Evolutionary conservation across 2,888 invertebrate species (phyloP).

Genomic region (Cephus sareptanus): DNA sequence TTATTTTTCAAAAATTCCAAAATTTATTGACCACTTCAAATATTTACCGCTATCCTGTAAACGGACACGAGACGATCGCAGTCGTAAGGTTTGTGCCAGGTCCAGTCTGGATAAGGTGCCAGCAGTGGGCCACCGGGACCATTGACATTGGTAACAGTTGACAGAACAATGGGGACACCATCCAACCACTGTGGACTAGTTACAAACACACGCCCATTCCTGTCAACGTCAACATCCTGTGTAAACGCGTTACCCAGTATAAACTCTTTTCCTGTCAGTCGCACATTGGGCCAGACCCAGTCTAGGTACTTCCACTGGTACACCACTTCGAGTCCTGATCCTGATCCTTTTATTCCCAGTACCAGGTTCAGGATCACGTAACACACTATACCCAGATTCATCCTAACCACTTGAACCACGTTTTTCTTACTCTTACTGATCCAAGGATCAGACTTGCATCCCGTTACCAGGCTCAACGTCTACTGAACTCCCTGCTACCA

Average conservation of each 20-base stretch:
- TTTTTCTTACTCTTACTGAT: not conserved
- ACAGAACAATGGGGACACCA: conserved; percentile 61
- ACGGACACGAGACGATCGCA: conserved; percentile 60
- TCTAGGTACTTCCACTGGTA: conserved; percentile 59
- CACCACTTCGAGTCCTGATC: conserved; percentile 42
- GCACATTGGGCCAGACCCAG: conserved; percentile 55
- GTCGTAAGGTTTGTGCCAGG: conserved; percentile 52
- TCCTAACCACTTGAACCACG: not conserved
- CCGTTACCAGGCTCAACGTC: conserved; percentile 4
- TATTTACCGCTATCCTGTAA: conserved; percentile 62
- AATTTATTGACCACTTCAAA: not conserved
- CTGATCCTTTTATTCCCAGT: conserved; percentile 2
- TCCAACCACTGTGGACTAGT: conserved; percentile 62
- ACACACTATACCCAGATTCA: not conserved
- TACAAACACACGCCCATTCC: conserved; percentile 57
- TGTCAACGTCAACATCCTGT: conserved; percentile 60
- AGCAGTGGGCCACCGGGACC: conserved; percentile 58
- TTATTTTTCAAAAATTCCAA: not conserved
- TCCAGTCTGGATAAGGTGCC: conserved; percentile 60
- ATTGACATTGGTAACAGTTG: conserved; percentile 47
- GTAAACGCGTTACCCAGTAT: conserved; percentile 58
- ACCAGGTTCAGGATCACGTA: not conserved
- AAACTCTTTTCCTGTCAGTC: conserved; percentile 48
- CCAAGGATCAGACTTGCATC: conserved; percentile 32
- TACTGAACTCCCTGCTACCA: not conserved